Conservation (phyloP, 2,797 vertebrate species). For the Propithecus perrieri region DNA sequence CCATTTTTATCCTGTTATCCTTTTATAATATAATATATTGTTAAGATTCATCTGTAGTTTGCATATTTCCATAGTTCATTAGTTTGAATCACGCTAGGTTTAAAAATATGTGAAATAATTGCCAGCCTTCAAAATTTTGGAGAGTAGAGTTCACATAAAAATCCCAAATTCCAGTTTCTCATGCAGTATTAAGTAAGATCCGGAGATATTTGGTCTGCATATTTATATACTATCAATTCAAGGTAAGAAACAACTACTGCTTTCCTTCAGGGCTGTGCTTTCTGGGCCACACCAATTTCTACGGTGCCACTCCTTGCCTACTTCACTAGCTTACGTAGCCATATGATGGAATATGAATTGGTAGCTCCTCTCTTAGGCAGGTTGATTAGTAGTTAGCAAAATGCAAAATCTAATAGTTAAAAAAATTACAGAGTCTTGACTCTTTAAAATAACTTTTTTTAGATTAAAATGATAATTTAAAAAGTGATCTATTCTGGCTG, state of each 20-base stretch:
- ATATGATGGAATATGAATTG: background rate
- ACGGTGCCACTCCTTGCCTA: fast-evolving
- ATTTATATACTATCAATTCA: background rate
- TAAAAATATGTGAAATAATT: background rate
- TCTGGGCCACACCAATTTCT: background rate
- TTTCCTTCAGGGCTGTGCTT: background rate
- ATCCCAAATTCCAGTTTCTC: background rate
- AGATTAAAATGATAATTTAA: background rate
- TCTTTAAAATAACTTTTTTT: background rate
- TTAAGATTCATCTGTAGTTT: background rate
- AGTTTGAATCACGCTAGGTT: background rate
- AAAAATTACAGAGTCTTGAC: background rate
- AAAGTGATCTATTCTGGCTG: background rate
- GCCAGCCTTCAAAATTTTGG: background rate
- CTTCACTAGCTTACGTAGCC: background rate
- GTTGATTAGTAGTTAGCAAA: background rate
- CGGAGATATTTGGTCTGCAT: background rate
- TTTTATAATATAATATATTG: background rate
- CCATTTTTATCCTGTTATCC: background rate
- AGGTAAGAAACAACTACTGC: background rate
- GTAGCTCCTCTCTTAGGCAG: background rate
- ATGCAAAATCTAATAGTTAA: background rate
- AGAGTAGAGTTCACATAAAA: background rate
- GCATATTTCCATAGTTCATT: background rate
- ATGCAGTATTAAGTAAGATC: background rate